Conservation (phyloP, 1,140 invertebrate species). For the Planococcus citri region DNA sequence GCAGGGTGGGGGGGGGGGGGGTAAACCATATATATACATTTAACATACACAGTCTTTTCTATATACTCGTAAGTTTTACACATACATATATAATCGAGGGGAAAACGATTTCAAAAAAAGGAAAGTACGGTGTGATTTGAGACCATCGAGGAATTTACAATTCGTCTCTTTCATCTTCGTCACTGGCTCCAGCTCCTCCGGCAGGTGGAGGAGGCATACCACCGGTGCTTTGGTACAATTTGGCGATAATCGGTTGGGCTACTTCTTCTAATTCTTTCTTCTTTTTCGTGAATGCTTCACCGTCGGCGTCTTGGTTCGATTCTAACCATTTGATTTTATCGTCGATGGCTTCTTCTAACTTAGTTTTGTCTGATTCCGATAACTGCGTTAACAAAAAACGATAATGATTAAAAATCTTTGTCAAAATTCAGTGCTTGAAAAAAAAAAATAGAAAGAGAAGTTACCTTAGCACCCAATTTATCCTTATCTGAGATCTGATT, state of each 20-base stretch:
- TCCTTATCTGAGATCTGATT: constrained; percentile 97
- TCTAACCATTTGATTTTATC: constrained; percentile 98
- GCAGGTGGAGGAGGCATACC: constrained; percentile 56
- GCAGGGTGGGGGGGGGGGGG: background rate
- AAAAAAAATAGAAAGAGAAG: background rate
- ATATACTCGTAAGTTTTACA: background rate
- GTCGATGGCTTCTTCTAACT: constrained; percentile 91
- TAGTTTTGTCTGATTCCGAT: constrained; percentile 81
- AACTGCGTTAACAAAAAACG: constrained; percentile 36
- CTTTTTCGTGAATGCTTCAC: constrained; percentile 88
- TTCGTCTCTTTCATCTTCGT: constrained; percentile 24
- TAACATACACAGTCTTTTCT: background rate
- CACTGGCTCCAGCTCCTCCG: constrained; percentile 33
- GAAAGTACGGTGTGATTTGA: too few relatives aligned
- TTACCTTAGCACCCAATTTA: constrained; percentile 84
- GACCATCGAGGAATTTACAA: constrained; percentile 18
- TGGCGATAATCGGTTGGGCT: constrained; percentile 94
- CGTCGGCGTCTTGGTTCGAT: constrained; percentile 84
- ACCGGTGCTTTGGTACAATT: constrained; percentile 81
- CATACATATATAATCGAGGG: too few relatives aligned
- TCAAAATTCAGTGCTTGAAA: too few relatives aligned
- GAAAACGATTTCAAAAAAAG: too few relatives aligned
- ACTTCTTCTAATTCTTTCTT: constrained; percentile 95
- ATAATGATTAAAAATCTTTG: constrained; percentile 20
- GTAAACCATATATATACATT: background rate